Base-by-base conservation (phyloP, 2,888 invertebrate species). In the Philereme vetulata region DNA sequence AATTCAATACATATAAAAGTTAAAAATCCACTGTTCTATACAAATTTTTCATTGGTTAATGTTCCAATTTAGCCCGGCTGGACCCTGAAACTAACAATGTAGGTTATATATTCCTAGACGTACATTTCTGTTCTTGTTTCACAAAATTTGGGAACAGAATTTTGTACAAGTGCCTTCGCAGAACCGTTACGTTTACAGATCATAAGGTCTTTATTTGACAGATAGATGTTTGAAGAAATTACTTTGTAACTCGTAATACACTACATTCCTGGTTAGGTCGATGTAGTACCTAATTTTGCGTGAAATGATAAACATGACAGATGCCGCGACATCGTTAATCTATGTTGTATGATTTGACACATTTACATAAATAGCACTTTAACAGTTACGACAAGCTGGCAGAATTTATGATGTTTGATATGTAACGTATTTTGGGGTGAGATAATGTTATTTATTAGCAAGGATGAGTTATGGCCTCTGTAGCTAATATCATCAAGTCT, bases 291-390 rank as follows among this genome's bases (percentile, higher is more conserved):
- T 52, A 62, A 52, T 59, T 58, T 54, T 58, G 62, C 52, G 55
- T 59, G 58, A 57, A 58, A 58, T 49, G 58, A 58, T 62, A 56
- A 62, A 63, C 64, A 54, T 62, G 64, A 61, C 51, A 62, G 75
- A 74, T 73, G 77, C 74, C 71, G 71, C 70, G 66, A 72, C 75
- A 72, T 81, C 81, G 78, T 83, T 82, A 81, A 83, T 83, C 80
- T 80, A 81, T 76, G 77, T 68, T 72, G 75, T 74, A 72, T 76
- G 77, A 74, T 77, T 72, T 73, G 77, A 75, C 76, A 75, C 79
- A 80, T 80, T 78, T 78, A 80, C 80, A 77, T 80, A 80, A 80
- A 80, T 76, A 78, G 72, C 75, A 76, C 78, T 78, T 75, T 77
- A 74, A 74, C 74, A 72, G 71, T 60, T 70, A 70, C 71, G 74